Evolutionary conservation across 2,113 vertebrate species (phyloP).

Genomic region (Oryzias curvinotus): DNA sequence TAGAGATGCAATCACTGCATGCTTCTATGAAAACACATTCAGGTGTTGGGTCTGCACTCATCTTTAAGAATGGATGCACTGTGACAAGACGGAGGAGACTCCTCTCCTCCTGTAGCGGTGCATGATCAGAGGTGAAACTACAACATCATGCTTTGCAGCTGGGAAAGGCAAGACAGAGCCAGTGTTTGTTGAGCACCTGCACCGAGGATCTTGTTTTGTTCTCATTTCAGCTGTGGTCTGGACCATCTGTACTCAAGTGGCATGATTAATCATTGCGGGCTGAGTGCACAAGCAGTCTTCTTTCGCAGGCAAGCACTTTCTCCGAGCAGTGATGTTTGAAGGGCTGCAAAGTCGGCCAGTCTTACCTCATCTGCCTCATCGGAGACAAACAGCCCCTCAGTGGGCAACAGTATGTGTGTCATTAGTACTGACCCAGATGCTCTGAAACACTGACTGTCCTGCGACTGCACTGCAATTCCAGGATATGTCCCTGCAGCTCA

Average conservation of each 20-base stretch:
- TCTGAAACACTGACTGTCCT: slow-evolving; percentile 56
- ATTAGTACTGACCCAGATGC: slow-evolving; percentile 75
- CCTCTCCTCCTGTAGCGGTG: slow-evolving; percentile 61
- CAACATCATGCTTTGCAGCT: slow-evolving; percentile 50
- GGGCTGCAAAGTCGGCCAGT: slow-evolving; percentile 33
- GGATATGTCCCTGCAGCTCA: slow-evolving; percentile 29
- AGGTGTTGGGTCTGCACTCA: slow-evolving; percentile 47
- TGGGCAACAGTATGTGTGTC: slow-evolving; percentile 59
- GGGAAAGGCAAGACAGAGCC: slow-evolving; percentile 20
- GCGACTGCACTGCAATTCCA: slow-evolving; percentile 47
- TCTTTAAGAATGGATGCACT: slow-evolving; percentile 68
- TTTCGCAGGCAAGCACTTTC: slow-evolving; percentile 10
- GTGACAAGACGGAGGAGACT: slow-evolving; percentile 38
- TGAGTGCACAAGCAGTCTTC: slow-evolving; percentile 10
- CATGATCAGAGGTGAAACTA: slow-evolving; percentile 66
- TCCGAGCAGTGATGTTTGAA: slow-evolving; percentile 8
- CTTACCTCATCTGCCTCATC: slow-evolving; percentile 45
- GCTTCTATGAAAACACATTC: background rate
- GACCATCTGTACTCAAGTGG: slow-evolving; percentile 2
- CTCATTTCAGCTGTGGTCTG: slow-evolving; percentile 1
- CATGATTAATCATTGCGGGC: background rate
- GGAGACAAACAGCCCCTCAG: slow-evolving; percentile 45
- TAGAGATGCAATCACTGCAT: no score
- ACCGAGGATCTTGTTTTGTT: slow-evolving; percentile 13
- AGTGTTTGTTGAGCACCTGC: slow-evolving; percentile 6